A percentile compares a stretch with the other conserved stretches of the same genome.
Evolutionary conservation across 2,113 vertebrate genomes (phyloP).

Genomic region (Grantiella picta): DNA sequence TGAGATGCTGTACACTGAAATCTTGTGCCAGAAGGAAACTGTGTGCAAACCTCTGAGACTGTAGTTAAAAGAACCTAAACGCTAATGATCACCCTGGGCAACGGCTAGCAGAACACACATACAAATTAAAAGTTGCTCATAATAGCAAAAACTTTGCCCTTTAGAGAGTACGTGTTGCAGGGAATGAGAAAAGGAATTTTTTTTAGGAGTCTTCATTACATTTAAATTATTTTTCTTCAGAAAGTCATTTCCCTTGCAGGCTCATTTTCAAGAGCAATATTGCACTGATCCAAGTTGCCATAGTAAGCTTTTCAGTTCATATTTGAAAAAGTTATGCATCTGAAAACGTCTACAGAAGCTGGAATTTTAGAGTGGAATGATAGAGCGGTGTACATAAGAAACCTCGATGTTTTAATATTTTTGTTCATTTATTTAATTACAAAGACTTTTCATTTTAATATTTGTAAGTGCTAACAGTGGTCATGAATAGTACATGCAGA

Average conservation of each 20-base stretch:
- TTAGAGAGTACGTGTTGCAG: not conserved
- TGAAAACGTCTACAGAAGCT: not conserved
- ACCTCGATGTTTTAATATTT: not conserved
- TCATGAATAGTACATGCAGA: not conserved
- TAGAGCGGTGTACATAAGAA: not conserved
- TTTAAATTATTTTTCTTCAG: not conserved
- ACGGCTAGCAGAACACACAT: not conserved
- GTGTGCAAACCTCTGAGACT: not conserved
- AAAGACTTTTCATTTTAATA: not conserved
- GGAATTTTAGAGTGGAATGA: not conserved
- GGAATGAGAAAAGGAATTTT: not conserved
- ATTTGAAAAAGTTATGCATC: not conserved
- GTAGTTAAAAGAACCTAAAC: not conserved
- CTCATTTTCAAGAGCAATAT: not conserved
- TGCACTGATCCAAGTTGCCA: not conserved
- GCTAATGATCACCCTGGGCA: not conserved
- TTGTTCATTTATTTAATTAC: not conserved
- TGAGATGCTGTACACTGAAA: not conserved
- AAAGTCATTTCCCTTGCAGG: not conserved
- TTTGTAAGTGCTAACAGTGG: not conserved
- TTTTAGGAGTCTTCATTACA: not conserved
- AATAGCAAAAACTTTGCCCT: not conserved
- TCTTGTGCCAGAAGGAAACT: not conserved
- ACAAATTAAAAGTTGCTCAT: not conserved
- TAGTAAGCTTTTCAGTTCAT: not conserved